phyloP scores from a whole-genome alignment of 92 coral and sea anemone genomes.

The Bergia puertoricense region DNA sequence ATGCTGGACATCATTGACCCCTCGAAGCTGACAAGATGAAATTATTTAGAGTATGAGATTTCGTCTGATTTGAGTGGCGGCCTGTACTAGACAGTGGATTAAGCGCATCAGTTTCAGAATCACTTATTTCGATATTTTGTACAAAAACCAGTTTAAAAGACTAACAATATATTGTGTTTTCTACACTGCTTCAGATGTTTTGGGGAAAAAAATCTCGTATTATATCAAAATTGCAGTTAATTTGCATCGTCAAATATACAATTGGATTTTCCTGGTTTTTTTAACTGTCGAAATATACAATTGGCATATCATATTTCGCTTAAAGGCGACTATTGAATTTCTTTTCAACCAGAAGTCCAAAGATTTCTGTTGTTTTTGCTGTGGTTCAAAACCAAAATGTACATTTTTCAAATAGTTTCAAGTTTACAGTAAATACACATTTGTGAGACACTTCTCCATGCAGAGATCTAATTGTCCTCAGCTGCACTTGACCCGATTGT shows the following conservation, averaged over 20 bases:
- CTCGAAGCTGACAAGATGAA: neutral
- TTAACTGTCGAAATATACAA: neutral
- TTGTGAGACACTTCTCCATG: neutral
- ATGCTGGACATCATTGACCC: neutral
- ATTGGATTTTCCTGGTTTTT: too few relatives aligned
- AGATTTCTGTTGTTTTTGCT: slow-evolving; percentile 14
- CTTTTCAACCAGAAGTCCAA: slow-evolving; percentile 16
- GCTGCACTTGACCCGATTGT: slow-evolving; percentile 18
- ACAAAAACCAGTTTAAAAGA: neutral
- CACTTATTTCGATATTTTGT: neutral
- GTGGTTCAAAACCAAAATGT: neutral
- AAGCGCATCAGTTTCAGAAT: neutral
- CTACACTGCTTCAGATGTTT: neutral
- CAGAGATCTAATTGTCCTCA: neutral
- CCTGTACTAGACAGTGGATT: slow-evolving; percentile 1
- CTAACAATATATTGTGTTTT: neutral
- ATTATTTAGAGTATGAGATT: neutral
- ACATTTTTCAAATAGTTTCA: slow-evolving; percentile 26
- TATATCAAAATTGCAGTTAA: too few relatives aligned
- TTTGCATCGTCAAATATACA: too few relatives aligned
- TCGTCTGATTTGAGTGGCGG: neutral
- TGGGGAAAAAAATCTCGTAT: neutral
- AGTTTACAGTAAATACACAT: slow-evolving; percentile 9
- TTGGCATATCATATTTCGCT: slow-evolving; percentile 24
- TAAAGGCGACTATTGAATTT: slow-evolving; percentile 12